Percentiles rank a stretch among this genome's conserved stretches.
Evolutionary conservation across 2,888 invertebrate species (phyloP).

Genomic region (Leucozona laternaria): DNA sequence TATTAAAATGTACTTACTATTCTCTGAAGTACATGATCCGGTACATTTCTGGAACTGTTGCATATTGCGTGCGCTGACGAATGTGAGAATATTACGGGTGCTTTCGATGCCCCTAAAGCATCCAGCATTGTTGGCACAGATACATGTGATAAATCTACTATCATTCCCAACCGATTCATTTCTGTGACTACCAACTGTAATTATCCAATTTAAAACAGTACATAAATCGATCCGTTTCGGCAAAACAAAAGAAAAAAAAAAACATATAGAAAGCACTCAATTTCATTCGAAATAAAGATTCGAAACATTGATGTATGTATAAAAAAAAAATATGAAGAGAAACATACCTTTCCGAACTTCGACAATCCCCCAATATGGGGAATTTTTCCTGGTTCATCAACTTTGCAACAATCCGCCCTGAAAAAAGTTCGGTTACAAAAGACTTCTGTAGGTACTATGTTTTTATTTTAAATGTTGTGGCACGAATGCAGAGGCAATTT

Average conservation of each 20-base stretch:
- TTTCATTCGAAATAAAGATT: not conserved
- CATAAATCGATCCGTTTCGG: not conserved
- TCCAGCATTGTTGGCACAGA: constrained; percentile 92
- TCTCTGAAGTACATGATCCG: constrained; percentile 89
- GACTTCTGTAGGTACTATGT: constrained; percentile 6
- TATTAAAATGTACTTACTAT: constrained; percentile 84
- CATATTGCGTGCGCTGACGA: constrained; percentile 92
- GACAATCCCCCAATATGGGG: constrained; percentile 87
- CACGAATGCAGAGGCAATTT: constrained; percentile 26
- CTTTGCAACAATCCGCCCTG: constrained; percentile 88
- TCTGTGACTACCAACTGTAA: constrained; percentile 90
- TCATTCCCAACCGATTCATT: constrained; percentile 95
- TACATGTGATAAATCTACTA: constrained; percentile 93
- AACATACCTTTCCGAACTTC: constrained; percentile 86
- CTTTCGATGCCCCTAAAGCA: constrained; percentile 89
- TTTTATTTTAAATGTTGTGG: constrained; percentile 23
- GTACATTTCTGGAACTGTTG: constrained; percentile 92
- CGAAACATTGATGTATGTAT: not conserved
- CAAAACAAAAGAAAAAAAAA: constrained; percentile 4
- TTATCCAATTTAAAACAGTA: constrained; percentile 22
- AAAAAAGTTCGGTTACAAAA: constrained; percentile 24
- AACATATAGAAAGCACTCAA: not conserved
- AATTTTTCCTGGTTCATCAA: constrained; percentile 86
- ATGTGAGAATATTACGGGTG: constrained; percentile 94
- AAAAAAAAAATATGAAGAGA: not conserved